Percentiles rank a stretch among this genome's conserved stretches.
These are phyloP conservation scores for Pelecanoides urinatrix DNA, from an alignment of 2,113 vertebrate genomes.

Conservation along the genomic window DNA sequence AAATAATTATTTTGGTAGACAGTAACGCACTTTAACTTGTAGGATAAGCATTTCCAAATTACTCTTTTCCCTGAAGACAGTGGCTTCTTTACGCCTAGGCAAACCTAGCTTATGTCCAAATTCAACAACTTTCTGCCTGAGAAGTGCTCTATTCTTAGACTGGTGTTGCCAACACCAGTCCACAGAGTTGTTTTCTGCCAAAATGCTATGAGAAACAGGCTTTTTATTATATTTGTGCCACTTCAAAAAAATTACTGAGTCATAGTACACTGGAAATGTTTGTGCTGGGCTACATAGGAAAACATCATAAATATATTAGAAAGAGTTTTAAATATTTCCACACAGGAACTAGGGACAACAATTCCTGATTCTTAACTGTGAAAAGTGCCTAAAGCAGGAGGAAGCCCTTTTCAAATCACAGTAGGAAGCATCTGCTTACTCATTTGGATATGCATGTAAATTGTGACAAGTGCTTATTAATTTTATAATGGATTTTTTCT, in stretches of 20 bases:
- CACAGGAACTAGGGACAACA: background rate
- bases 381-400: background rate
- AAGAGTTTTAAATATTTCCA: constrained; percentile 63
- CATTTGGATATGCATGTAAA: background rate
- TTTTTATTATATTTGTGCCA: constrained; percentile 70
- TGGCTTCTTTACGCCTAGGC: constrained; percentile 57
- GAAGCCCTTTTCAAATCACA: background rate
- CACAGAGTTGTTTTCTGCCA: constrained; percentile 62
- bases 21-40: constrained; percentile 52
- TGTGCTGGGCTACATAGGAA: constrained; percentile 59
- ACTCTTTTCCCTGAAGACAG: constrained; percentile 52
- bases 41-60: constrained; percentile 65
- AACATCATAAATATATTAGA: constrained; percentile 61
- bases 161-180: constrained; percentile 60
- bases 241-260: constrained; percentile 65
- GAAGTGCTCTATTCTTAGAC: constrained; percentile 71
- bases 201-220: constrained; percentile 67
- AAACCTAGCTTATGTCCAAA: constrained; percentile 67
- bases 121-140: constrained; percentile 68
- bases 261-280: constrained; percentile 68
- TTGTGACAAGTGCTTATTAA: background rate
- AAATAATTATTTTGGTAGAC: constrained; percentile 75
- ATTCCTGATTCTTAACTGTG: background rate
- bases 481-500: background rate
- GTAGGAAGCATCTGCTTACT: background rate